A percentile compares a stretch with the other conserved stretches of the same genome.
Conservation (phyloP, 2,113 vertebrate genomes). For the Maccullochella peelii region DNA sequence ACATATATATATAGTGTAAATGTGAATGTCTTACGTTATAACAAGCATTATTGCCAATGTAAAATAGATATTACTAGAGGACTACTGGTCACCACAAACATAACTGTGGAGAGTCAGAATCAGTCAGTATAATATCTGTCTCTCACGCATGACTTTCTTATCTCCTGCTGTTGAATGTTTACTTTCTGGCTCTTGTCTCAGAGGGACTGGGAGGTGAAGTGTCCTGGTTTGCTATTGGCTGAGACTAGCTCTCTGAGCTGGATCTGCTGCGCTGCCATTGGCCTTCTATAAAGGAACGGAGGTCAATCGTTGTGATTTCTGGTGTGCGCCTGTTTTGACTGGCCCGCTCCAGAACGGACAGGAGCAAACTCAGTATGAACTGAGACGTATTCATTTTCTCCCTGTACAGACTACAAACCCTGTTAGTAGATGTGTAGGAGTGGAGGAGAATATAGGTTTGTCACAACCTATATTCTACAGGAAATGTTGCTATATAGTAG, state of each 20-base stretch:
- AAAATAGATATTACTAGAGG: background rate
- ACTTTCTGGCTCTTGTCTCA: constrained; percentile 62
- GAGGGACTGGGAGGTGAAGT: constrained; percentile 71
- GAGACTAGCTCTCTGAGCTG: constrained; percentile 25
- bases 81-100: background rate
- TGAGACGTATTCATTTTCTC: background rate
- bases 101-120: constrained; percentile 32
- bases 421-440: background rate
- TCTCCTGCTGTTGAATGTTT: constrained; percentile 76
- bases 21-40: background rate
- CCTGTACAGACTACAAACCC: background rate
- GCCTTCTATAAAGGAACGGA: constrained; percentile 39
- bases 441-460: no score
- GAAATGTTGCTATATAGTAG: constrained; percentile 1
- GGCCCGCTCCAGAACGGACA: constrained; percentile 42
- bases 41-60: background rate
- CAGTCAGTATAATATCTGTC: background rate
- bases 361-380: constrained; percentile 18
- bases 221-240: constrained; percentile 71
- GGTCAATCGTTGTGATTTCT: constrained; percentile 56
- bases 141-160: constrained; percentile 46
- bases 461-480: background rate
- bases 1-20: background rate
- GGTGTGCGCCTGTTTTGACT: constrained; percentile 67
- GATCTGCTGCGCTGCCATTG: constrained; percentile 57